phyloP scores from a whole-genome alignment of 2,797 vertebrate species.

The Balearica regulorum region DNA sequence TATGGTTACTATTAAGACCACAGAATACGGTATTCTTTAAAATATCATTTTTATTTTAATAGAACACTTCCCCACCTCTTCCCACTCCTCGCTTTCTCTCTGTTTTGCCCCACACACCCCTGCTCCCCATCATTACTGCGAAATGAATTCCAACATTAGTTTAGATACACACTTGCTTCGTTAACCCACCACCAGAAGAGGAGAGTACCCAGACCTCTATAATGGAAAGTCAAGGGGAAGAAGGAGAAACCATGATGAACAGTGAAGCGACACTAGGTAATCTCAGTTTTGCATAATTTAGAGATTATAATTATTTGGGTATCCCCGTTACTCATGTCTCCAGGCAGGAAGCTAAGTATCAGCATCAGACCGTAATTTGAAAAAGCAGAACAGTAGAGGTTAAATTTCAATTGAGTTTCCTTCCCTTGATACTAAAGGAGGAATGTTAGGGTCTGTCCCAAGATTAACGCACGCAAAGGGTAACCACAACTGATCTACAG shows the following conservation, averaged over 20 bases:
- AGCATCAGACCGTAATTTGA: fast-evolving
- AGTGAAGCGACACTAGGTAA: not conserved
- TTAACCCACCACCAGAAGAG: not conserved
- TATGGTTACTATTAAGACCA: not conserved
- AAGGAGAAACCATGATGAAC: not conserved
- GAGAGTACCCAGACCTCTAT: not conserved
- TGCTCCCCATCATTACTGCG: not conserved
- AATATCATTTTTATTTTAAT: not conserved
- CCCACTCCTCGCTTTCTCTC: not conserved
- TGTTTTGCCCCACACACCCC: not conserved
- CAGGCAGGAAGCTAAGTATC: not conserved
- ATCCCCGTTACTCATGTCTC: not conserved
- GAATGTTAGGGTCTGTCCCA: not conserved
- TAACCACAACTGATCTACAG: not conserved
- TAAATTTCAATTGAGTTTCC: not conserved
- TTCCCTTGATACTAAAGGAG: not conserved
- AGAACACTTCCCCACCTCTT: not conserved
- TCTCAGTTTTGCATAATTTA: not conserved
- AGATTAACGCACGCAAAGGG: not conserved
- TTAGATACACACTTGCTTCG: not conserved
- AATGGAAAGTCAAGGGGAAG: not conserved
- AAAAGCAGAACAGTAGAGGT: not conserved
- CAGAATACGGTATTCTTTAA: not conserved
- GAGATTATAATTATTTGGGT: not conserved
- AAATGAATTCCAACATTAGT: not conserved